These are phyloP conservation scores for Tetrax tetrax DNA, from an alignment of 2,113 vertebrate species.

Conservation along the genomic window DNA sequence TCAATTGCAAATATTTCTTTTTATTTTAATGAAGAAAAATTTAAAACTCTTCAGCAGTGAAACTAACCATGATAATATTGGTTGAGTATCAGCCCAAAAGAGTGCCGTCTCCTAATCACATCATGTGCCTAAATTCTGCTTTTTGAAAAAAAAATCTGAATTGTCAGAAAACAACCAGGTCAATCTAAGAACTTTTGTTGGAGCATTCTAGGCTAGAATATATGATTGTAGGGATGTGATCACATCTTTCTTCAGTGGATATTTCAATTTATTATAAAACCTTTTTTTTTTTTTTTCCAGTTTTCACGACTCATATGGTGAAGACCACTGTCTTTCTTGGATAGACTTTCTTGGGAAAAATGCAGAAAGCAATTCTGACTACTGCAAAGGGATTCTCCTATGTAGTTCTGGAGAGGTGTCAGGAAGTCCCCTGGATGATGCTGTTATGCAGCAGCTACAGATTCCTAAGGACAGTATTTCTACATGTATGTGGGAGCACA, in stretches of 20 bases:
- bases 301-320: background rate
- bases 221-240: background rate
- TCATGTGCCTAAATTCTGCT: background rate
- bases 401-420: background rate
- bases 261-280: background rate
- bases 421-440: background rate
- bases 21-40: background rate
- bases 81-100: background rate
- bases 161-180: background rate
- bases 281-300: background rate
- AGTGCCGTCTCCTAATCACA: background rate
- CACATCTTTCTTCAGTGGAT: background rate
- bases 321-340: background rate
- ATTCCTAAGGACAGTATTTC: background rate
- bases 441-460: background rate
- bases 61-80: fast-evolving
- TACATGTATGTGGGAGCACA: background rate
- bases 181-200: background rate
- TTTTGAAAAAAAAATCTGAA: background rate
- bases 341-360: background rate
- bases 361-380: background rate
- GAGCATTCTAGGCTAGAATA: background rate
- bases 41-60: background rate
- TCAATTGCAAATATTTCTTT: background rate
- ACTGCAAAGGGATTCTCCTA: background rate